Evolutionary conservation across 2,797 vertebrate genomes (phyloP), one percentile per base, ranked within the genome.

Genomic region (Crypturellus tataupa): DNA sequence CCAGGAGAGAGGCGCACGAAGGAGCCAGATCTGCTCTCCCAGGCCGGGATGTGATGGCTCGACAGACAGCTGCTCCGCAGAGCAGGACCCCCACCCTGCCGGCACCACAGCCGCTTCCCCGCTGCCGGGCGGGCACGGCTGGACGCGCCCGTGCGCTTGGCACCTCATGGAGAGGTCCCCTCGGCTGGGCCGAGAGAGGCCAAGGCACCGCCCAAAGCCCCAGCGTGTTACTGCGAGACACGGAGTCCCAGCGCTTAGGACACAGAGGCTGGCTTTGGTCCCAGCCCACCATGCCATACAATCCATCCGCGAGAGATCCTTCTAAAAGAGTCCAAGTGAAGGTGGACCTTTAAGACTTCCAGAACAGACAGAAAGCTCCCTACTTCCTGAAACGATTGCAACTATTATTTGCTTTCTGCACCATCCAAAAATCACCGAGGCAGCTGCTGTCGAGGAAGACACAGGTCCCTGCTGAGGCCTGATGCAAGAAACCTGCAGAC

Each of bases 21-120:
- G 40, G 40, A 40, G 40, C 40, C 40, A 40, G 13, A 40, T 40
- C 35, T 92, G 91, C 80, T 92, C 83, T 79, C 80, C 85, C 80
- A 86, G 90, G 11, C 10, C 64, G 92, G 93, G 93, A 93, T 92
- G 96, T 69, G 65, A 55, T 77, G 94, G 85, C 94, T 92, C 85
- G 83, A 84, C 94, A 96, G 87, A 77, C 92, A 95, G 94, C 93
- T 94, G 92, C 90, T 94, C 87, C 51, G 80, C 87, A 4, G 25
- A 12, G 49, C 42, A 17, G 42, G 42, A 44, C 42, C 42, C 6
- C 42, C 18, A 17, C 42, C 42, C 42, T 44, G 16, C 16, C 16
- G 42, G 42, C 42, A 44, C 16, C 6, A 6, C 16, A 17, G 42
- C 17, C 17, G 42, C 42, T 39, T 39, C 37, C 37, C 37, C 37